These are phyloP conservation scores for Philotrypesis tridentata DNA, from an alignment of 1,140 invertebrate genomes.

Conservation along the genomic window DNA sequence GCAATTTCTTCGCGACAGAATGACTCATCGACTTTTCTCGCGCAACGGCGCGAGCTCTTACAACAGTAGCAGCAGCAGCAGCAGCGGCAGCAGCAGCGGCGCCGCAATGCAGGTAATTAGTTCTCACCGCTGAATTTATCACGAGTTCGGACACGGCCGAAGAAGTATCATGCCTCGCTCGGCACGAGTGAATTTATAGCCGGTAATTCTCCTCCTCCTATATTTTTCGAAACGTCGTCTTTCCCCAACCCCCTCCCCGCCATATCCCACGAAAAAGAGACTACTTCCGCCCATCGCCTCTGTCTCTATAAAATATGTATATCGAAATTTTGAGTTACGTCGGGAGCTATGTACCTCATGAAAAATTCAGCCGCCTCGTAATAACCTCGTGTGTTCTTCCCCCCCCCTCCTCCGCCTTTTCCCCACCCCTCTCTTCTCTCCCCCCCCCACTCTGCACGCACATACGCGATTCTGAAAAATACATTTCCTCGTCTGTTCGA, in stretches of 20 bases:
- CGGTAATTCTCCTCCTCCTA: not conserved
- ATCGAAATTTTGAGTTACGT: not conserved
- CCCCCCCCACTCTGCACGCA: not conserved
- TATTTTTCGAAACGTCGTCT: not conserved
- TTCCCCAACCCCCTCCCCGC: too few relatives aligned
- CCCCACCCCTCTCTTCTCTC: too few relatives aligned
- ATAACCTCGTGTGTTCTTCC: too few relatives aligned
- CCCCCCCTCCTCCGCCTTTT: too few relatives aligned
- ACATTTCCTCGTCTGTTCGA: not conserved
- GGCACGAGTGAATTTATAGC: not conserved
- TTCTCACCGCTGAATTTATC: constrained; percentile 5
- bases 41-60: not conserved
- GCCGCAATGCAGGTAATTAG: constrained; percentile 38
- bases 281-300: not conserved
- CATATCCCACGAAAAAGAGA: too few relatives aligned
- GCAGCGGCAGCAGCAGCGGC: not conserved
- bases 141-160: not conserved
- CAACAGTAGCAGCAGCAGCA: not conserved
- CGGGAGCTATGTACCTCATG: not conserved
- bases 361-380: not conserved
- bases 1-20: not conserved
- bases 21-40: not conserved
- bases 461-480: not conserved
- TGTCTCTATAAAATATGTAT: not conserved
- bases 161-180: not conserved